Conservation (phyloP, 2,888 invertebrate species). For the Agrypnus murinus region DNA sequence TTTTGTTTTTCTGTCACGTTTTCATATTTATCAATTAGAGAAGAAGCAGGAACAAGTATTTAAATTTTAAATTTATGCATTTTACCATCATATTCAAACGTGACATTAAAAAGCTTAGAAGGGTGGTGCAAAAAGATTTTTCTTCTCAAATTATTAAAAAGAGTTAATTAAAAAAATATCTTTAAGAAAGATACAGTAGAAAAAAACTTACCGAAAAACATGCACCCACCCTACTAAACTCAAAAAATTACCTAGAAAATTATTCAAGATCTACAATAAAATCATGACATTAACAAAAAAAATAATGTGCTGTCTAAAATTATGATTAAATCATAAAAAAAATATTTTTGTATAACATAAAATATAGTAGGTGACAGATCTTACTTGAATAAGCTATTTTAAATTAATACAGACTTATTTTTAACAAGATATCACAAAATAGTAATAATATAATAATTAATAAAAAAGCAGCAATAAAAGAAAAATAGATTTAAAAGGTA, state of each 20-base stretch:
- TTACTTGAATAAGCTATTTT: not conserved
- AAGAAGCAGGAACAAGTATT: too few relatives aligned
- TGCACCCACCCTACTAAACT: constrained; percentile 71
- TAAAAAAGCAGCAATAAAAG: not conserved
- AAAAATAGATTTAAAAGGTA: not conserved
- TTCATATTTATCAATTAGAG: too few relatives aligned
- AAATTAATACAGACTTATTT: not conserved
- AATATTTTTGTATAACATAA: constrained; percentile 13
- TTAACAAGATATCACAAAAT: constrained; percentile 28
- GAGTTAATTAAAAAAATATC: constrained; percentile 36
- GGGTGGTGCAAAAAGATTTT: constrained; percentile 64
- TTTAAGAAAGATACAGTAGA: constrained; percentile 33
- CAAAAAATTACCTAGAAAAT: constrained; percentile 52
- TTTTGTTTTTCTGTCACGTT: too few relatives aligned
- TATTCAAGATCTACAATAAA: constrained; percentile 16
- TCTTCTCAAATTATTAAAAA: constrained; percentile 13
- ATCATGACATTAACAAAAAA: constrained; percentile 5
- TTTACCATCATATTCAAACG: constrained; percentile 4
- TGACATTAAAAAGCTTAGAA: constrained; percentile 61
- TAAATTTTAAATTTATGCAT: too few relatives aligned
- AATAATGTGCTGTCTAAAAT: not conserved
- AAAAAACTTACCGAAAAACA: constrained; percentile 51
- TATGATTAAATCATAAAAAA: not conserved
- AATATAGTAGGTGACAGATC: constrained; percentile 30
- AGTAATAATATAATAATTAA: too few relatives aligned